Base-by-base conservation (phyloP, 2,113 vertebrate species). In the Alexandromys fortis region DNA sequence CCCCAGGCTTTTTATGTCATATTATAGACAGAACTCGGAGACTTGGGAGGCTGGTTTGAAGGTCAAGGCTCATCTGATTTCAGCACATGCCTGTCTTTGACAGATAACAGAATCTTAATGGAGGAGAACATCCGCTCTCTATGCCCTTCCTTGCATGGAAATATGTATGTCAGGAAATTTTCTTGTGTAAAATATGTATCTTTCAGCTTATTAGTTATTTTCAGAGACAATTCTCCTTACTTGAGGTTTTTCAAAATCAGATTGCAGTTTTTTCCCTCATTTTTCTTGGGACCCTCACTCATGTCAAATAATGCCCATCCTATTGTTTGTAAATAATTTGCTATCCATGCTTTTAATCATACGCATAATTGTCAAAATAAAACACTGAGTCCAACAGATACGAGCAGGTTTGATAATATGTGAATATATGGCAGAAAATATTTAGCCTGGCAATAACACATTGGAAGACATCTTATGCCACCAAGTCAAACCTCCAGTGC, bases 1-100 rank as follows among this genome's bases (percentile, higher is more conserved):
- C 63, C 26, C 3, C 28, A 65, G 26, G 42, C 70, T 96, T 89
- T 90, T 65, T 92, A 6, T 92, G 5, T 90, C 77, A 78, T 0
- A 30, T 96, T 92, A 83, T 55, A 5, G 76, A 47, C 35, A 55
- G 16, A 91, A 97, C 63, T n/a, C 38, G 55, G 81, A 72, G 45
- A 93, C 2, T 45, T 42, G 38, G 26, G 21, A 7, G 2, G 38
- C 77, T 89, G 17, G 30, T 85, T 38, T 72, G 35, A 91, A n/a
- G 63, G 96, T 97, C 83, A 89, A 86, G 35, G 42, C 81, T 95
- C n/a, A 35, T 52, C 19, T 94, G 7, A 75, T 90, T 42, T 97
- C 35, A 58, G 7, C 19, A 93, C 14, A 42, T 65, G 47, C 92
- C 78, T 97, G 65, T 78, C 19, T 92, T 86, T 97, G 33, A 28